A percentile compares a stretch with the other conserved stretches of the same genome.
Evolutionary conservation across 2,113 vertebrate genomes (phyloP).

Genomic region (Eurypyga helias): DNA sequence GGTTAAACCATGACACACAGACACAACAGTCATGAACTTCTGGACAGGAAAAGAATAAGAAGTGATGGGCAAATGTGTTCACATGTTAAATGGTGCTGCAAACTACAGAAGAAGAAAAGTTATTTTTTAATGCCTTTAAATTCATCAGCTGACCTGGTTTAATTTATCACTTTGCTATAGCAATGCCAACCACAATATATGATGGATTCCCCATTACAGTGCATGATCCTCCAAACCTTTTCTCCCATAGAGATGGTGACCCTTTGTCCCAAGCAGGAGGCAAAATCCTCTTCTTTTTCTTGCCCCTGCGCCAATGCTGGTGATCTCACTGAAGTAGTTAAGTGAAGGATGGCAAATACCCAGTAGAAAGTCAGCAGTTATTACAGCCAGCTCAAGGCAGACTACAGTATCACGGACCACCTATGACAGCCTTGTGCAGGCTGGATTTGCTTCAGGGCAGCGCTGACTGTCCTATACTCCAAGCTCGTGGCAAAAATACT

Average conservation of each 20-base stretch:
- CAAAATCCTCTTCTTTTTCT: background rate
- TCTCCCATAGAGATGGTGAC: background rate
- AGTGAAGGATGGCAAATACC: background rate
- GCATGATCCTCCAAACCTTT: background rate
- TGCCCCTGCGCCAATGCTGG: fast-evolving
- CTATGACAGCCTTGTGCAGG: background rate
- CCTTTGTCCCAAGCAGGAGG: background rate
- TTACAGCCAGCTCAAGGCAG: background rate
- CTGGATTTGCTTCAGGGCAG: background rate
- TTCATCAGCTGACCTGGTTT: background rate
- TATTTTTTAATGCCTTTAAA: background rate
- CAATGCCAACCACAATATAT: no score
- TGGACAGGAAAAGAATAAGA: background rate
- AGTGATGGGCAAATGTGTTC: background rate
- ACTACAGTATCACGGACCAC: background rate
- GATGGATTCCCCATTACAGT: background rate
- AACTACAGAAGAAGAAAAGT: background rate
- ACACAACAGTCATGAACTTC: background rate
- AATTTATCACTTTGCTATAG: background rate
- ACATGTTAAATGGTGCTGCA: background rate
- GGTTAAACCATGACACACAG: background rate
- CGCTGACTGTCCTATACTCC: background rate
- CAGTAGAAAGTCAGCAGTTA: background rate
- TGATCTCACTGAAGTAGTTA: background rate
- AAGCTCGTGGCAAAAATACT: background rate